These are phyloP conservation scores for Scytalopus superciliaris DNA, from an alignment of 2,113 vertebrate genomes.

Conservation along the genomic window DNA sequence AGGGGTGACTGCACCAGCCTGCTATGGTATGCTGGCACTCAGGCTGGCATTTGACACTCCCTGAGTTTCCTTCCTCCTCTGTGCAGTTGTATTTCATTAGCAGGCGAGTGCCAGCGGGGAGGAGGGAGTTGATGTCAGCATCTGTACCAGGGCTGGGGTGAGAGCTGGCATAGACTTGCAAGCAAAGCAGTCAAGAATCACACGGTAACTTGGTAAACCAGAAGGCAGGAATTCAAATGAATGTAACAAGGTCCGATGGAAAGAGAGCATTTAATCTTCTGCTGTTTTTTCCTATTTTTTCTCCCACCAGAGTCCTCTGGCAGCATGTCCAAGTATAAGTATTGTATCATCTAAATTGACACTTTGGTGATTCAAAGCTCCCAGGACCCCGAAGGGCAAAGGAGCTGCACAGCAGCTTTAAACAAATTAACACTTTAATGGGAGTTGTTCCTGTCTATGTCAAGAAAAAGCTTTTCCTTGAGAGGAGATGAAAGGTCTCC, in stretches of 20 bases:
- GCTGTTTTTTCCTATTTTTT: background rate
- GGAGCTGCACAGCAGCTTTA: background rate
- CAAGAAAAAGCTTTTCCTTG: background rate
- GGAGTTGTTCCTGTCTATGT: background rate
- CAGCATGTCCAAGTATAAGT: background rate
- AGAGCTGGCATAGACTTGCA: background rate
- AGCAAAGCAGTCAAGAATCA: background rate
- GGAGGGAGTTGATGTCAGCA: background rate
- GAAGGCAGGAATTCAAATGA: background rate
- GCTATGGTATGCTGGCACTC: slow-evolving; percentile 4
- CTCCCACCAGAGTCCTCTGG: background rate
- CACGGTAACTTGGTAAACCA: background rate
- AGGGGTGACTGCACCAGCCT: slow-evolving; percentile 20
- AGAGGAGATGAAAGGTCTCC: background rate
- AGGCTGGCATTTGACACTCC: background rate
- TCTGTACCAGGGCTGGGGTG: background rate
- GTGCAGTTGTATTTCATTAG: background rate
- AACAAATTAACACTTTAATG: background rate
- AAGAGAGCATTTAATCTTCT: background rate
- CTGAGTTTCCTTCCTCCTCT: background rate
- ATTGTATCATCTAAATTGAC: background rate
- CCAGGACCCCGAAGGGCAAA: background rate
- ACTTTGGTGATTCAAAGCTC: background rate
- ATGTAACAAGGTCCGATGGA: background rate
- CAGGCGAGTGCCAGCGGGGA: background rate